Conservation (phyloP, 2,797 vertebrate genomes). For the Epinephelus coioides region DNA sequence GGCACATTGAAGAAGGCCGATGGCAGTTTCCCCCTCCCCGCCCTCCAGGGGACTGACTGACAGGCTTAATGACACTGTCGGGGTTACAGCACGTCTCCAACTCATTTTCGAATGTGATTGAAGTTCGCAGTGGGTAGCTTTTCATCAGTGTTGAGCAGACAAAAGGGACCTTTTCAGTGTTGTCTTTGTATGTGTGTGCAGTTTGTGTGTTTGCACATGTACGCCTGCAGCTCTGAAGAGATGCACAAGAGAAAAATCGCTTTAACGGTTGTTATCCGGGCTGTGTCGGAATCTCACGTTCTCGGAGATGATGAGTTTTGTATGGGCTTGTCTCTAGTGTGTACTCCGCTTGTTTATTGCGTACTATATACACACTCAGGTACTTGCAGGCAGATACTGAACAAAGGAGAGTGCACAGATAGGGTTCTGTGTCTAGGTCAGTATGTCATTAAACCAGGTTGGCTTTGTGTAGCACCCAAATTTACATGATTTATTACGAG, state of each 20-base stretch:
- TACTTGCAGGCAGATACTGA: conserved; percentile 36
- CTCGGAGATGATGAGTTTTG: conserved; percentile 72
- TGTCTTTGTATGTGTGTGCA: conserved; percentile 69
- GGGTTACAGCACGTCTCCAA: conserved; percentile 76
- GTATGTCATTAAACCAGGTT: conserved; percentile 58
- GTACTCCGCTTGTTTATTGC: conserved; percentile 71
- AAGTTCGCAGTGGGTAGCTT: conserved; percentile 85
- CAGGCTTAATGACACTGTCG: conserved; percentile 82
- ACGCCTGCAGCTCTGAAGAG: conserved; percentile 49
- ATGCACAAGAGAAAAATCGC: conserved; percentile 64
- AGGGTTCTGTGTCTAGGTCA: conserved; percentile 49
- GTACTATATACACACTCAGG: conserved; percentile 25
- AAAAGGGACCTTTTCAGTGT: conserved; percentile 77
- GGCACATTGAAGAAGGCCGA: conserved; percentile 54
- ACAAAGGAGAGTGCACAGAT: conserved; percentile 32
- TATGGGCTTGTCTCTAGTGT: conserved; percentile 66
- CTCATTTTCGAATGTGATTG: conserved; percentile 84
- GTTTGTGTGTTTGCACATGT: conserved; percentile 63
- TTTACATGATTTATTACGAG: not conserved
- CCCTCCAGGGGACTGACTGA: conserved; percentile 76
- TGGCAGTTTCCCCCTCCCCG: conserved; percentile 52
- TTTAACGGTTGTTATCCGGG: conserved; percentile 68
- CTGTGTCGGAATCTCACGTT: conserved; percentile 61
- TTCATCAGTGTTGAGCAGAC: conserved; percentile 84
- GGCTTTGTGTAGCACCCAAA: conserved; percentile 9